Evolutionary conservation across 2,113 vertebrate species (phyloP).

Genomic region (Mesembrinibis cayennensis): DNA sequence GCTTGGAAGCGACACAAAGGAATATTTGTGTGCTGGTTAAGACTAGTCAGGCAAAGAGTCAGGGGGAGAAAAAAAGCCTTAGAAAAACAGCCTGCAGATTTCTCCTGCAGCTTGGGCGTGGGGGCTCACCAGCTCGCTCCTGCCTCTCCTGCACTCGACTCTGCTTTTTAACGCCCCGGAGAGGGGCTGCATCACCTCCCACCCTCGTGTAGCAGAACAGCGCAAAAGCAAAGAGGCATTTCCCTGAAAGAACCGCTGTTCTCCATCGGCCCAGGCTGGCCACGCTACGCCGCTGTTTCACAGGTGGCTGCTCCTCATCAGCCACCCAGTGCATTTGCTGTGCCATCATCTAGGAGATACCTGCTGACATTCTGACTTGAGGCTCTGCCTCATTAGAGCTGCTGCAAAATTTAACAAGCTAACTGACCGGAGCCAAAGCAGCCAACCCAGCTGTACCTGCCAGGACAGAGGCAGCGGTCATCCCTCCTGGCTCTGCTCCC

Average conservation of each 20-base stretch:
- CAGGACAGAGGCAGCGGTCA: not conserved
- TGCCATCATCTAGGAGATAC: rapidly evolving
- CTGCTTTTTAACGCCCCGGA: not conserved
- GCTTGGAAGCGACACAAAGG: not conserved
- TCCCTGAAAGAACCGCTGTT: not conserved
- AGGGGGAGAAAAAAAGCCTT: not conserved
- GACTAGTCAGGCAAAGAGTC: not conserved
- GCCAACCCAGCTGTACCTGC: not conserved
- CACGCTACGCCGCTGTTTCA: rapidly evolving
- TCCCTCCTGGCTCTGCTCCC: not conserved
- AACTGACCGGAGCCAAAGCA: not conserved
- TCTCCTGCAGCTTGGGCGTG: rapidly evolving
- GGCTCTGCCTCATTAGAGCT: not conserved
- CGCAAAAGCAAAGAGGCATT: not conserved
- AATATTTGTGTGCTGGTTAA: not conserved
- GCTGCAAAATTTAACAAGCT: not conserved
- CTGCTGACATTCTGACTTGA: too few relatives aligned
- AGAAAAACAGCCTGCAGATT: not conserved
- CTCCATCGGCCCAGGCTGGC: not conserved
- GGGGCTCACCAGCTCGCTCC: not conserved
- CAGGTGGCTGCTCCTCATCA: not conserved
- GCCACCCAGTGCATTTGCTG: not conserved
- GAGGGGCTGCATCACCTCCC: not conserved
- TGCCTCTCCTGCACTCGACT: not conserved
- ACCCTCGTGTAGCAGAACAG: rapidly evolving